A percentile compares a stretch with the other conserved stretches of the same genome.
phyloP scores from a whole-genome alignment of 2,797 vertebrate genomes.

The Paramormyrops hopkinsi region DNA sequence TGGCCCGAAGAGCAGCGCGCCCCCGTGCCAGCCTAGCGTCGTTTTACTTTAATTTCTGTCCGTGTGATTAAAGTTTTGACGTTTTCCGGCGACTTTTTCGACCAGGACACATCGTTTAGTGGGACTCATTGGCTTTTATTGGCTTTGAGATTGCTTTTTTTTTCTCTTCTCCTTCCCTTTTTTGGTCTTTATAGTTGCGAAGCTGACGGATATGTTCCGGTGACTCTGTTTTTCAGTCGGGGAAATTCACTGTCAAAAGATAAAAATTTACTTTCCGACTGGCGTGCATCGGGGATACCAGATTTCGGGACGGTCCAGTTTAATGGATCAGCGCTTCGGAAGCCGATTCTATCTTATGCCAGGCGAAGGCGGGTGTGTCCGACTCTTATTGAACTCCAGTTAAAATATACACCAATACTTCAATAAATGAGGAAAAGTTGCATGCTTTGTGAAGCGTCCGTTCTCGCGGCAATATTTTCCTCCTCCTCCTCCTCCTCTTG shows the following conservation, averaged over 20 bases:
- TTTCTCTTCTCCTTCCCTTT: background rate
- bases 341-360: constrained; percentile 12
- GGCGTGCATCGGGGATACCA: background rate
- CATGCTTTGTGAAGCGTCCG: constrained; percentile 11
- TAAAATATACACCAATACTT: background rate
- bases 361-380: constrained; percentile 20
- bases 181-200: background rate
- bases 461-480: constrained; percentile 18
- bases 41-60: constrained; percentile 14
- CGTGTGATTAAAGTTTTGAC: constrained; percentile 12
- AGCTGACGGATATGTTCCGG: constrained; percentile 18
- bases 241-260: constrained; percentile 17
- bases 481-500: background rate
- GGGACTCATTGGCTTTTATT: background rate
- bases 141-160: background rate
- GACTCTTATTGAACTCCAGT: constrained; percentile 17
- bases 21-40: background rate
- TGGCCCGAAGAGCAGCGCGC: constrained; percentile 13
- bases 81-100: background rate
- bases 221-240: constrained; percentile 10
- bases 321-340: background rate
- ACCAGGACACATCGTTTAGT: background rate
- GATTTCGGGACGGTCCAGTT: background rate
- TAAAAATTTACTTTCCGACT: background rate
- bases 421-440: constrained; percentile 17